These are phyloP conservation scores for Camelus bactrianus DNA, from an alignment of 2,113 vertebrate genomes.

Conservation along the genomic window DNA sequence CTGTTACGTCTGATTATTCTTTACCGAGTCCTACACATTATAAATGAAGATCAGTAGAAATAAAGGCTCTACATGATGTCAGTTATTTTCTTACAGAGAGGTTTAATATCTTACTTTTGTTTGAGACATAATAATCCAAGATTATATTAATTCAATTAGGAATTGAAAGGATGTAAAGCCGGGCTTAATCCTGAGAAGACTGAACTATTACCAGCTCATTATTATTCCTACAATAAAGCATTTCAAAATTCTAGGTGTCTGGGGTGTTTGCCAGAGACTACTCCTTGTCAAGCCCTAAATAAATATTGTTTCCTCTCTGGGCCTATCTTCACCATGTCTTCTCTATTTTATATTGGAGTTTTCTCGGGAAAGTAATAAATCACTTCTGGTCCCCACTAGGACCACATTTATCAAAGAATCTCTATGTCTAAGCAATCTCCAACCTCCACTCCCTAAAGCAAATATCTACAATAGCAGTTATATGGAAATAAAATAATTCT, in stretches of 20 bases:
- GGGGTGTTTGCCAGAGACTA: not conserved
- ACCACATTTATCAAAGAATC: not conserved
- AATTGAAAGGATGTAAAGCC: not conserved
- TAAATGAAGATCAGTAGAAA: not conserved
- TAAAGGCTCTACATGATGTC: not conserved
- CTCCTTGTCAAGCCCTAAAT: not conserved
- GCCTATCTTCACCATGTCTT: not conserved
- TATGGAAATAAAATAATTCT: not conserved
- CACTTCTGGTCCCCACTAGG: not conserved
- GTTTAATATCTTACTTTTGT: not conserved
- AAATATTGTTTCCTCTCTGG: not conserved
- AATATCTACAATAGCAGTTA: not conserved
- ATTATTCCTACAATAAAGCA: not conserved
- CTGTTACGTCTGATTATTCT: not conserved
- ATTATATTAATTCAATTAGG: not conserved
- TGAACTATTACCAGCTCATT: not conserved
- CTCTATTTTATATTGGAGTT: not conserved
- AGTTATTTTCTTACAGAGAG: not conserved
- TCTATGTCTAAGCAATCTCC: not conserved
- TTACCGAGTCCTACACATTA: not conserved
- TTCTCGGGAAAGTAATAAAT: not conserved
- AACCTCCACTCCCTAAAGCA: not conserved
- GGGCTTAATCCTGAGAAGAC: not conserved
- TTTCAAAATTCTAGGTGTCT: not conserved
- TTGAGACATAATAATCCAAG: not conserved